phyloP scores from a whole-genome alignment of 2,888 invertebrate species.

The Ramazzottius varieornatus region DNA sequence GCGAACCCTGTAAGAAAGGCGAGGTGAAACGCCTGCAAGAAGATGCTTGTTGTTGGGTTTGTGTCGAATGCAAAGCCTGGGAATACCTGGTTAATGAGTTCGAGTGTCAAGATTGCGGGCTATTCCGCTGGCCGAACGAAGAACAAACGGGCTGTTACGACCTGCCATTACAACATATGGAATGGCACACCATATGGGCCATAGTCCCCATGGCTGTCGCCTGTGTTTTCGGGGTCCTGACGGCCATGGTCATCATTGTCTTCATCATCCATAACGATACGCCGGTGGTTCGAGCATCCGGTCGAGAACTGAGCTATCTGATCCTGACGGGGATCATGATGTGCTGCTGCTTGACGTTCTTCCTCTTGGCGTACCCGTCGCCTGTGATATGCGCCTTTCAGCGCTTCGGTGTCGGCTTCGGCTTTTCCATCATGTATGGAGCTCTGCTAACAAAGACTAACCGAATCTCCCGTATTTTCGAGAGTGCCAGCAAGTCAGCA shows the following conservation, averaged over 20 bases:
- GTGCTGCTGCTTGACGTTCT: slow-evolving; percentile 36
- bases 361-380: slow-evolving; percentile 33
- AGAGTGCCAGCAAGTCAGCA: slow-evolving; percentile 35
- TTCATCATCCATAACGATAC: slow-evolving; percentile 38
- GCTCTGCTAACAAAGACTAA: slow-evolving; percentile 39
- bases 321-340: slow-evolving; percentile 34
- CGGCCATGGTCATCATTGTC: slow-evolving; percentile 33
- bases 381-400: slow-evolving; percentile 33
- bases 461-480: slow-evolving; percentile 35
- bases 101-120: slow-evolving; percentile 37
- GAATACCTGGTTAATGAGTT: slow-evolving; percentile 39
- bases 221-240: slow-evolving; percentile 34
- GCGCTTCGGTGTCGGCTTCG: slow-evolving; percentile 37
- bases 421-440: slow-evolving; percentile 32
- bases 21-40: slow-evolving; percentile 36
- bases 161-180: slow-evolving; percentile 35
- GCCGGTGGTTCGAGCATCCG: slow-evolving; percentile 35
- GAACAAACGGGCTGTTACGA: slow-evolving; percentile 36
- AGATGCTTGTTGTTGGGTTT: slow-evolving; percentile 49
- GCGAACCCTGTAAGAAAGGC: slow-evolving; percentile 37
- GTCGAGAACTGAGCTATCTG: slow-evolving; percentile 36
- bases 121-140: slow-evolving; percentile 35
- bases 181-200: slow-evolving; percentile 31
- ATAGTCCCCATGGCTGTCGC: slow-evolving; percentile 36
- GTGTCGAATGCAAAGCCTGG: slow-evolving; percentile 39